Percentiles rank a stretch among this genome's conserved stretches.
Conservation (phyloP, 2,888 invertebrate species). For the Cryptocheilus praepositus region DNA sequence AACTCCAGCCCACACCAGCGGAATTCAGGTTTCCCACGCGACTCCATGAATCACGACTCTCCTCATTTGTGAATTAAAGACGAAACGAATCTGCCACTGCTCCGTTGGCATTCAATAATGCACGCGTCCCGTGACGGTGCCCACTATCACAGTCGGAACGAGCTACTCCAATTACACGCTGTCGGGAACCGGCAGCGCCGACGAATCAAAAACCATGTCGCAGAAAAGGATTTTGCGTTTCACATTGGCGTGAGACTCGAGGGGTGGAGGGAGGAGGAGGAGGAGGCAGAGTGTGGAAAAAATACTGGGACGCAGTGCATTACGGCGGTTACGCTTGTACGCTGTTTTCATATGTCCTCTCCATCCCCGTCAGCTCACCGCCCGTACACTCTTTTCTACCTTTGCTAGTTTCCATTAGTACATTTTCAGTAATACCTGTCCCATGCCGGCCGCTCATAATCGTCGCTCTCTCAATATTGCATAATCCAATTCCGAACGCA, state of each 20-base stretch:
- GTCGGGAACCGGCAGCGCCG: not conserved
- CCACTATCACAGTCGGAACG: no score
- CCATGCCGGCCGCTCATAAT: constrained; percentile 31
- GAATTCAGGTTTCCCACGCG: no score
- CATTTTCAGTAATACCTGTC: constrained; percentile 24
- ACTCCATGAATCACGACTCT: no score
- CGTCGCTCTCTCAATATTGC: constrained; percentile 43
- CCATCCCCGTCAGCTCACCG: no score
- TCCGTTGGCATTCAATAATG: no score
- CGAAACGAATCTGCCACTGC: no score
- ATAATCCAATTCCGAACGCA: constrained; percentile 41
- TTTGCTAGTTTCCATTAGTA: constrained; percentile 29
- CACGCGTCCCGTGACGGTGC: no score
- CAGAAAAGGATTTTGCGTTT: not conserved
- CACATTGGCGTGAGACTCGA: not conserved
- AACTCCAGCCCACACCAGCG: no score
- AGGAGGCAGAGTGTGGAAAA: not conserved
- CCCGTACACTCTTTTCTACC: not conserved
- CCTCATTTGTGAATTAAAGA: no score
- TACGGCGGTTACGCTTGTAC: not conserved
- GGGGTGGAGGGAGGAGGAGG: not conserved
- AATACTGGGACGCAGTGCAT: not conserved
- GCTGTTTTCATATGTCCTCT: not conserved
- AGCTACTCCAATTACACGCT: no score
- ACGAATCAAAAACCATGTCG: constrained; percentile 3